phyloP scores from a whole-genome alignment of 2,888 invertebrate genomes.

The Lochmaea capreae region DNA sequence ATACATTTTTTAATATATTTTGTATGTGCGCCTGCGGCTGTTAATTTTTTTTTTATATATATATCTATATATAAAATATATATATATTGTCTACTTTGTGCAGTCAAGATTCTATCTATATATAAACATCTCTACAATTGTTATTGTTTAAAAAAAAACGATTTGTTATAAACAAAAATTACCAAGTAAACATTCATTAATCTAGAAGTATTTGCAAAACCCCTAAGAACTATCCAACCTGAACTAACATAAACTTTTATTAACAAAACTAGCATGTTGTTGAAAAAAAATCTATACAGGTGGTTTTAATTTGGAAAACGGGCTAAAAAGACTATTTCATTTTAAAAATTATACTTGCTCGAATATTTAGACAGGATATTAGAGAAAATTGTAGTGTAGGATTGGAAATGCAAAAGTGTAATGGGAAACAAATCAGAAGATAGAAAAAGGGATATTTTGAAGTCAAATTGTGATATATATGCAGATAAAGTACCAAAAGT shows the following conservation, averaged over 20 bases:
- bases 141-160: conserved; percentile 46
- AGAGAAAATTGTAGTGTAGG: no score
- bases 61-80: conserved; percentile 43
- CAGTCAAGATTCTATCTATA: conserved; percentile 59
- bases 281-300: conserved; percentile 48
- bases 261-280: conserved; percentile 21
- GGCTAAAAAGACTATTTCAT: background rate
- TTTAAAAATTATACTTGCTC: no score
- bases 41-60: conserved; percentile 39
- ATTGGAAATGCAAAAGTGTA: no score
- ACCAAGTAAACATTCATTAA: conserved; percentile 52
- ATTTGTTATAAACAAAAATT: conserved; percentile 60
- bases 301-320: background rate
- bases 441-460: no score
- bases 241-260: conserved; percentile 45
- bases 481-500: no score
- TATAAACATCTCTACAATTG: conserved; percentile 50
- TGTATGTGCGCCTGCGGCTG: conserved; percentile 37
- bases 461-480: no score
- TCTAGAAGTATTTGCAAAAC: conserved; percentile 61
- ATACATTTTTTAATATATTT: conserved; percentile 41
- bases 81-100: conserved; percentile 63
- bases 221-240: conserved; percentile 63
- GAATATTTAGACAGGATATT: no score
- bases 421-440: no score